Evolutionary conservation across 2,113 vertebrate species (phyloP).

Genomic region (Physeter macrocephalus): DNA sequence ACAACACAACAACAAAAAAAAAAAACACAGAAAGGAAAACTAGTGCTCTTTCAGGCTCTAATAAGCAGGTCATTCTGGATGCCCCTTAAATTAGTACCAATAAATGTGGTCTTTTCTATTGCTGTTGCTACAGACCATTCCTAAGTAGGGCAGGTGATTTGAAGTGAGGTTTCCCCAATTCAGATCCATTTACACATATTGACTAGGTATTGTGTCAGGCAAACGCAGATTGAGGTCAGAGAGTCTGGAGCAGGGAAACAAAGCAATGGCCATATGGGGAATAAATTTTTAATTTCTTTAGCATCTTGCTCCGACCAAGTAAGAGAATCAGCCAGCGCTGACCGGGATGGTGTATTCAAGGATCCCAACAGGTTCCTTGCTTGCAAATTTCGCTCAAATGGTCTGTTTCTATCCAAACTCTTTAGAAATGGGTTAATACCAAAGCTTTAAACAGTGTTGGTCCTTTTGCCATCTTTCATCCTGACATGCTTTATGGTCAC

Average conservation of each 20-base stretch:
- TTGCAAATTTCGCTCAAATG: not conserved
- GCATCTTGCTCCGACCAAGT: not conserved
- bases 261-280: not conserved
- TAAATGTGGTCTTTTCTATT: not conserved
- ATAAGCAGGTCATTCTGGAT: not conserved
- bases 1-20: too few species aligned
- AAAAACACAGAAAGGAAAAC: not conserved
- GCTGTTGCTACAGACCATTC: not conserved
- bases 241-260: not conserved
- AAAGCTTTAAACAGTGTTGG: not conserved
- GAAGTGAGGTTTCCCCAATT: not conserved
- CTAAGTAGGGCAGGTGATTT: not conserved
- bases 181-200: not conserved
- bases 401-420: not conserved
- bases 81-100: not conserved
- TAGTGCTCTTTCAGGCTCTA: not conserved
- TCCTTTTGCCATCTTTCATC: not conserved
- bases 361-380: not conserved
- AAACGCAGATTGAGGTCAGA: not conserved
- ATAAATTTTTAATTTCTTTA: not conserved
- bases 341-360: not conserved
- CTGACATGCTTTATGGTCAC: not conserved
- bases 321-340: not conserved
- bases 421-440: not conserved
- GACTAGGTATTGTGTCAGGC: not conserved